phyloP scores from a whole-genome alignment of 1,140 invertebrate species.

The Odontomachus brunneus region DNA sequence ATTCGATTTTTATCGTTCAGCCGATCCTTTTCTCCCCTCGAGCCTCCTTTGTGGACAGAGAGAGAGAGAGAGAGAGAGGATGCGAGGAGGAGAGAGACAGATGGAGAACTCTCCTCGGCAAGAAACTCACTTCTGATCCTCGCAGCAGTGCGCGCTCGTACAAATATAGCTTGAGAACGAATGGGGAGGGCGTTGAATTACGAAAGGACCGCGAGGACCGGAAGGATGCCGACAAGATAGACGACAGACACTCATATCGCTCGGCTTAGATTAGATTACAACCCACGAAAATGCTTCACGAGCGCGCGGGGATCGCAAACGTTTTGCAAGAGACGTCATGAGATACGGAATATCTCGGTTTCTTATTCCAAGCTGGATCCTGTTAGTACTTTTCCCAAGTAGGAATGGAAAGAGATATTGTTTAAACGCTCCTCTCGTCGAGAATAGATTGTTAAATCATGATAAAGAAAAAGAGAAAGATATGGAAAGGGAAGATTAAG shows the following conservation, averaged over 20 bases:
- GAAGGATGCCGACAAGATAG: constrained; percentile 1
- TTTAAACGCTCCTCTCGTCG: too few relatives aligned
- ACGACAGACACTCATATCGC: background rate
- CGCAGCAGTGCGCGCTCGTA: too few relatives aligned
- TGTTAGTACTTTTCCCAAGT: too few relatives aligned
- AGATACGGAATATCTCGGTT: background rate
- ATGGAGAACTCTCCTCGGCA: background rate
- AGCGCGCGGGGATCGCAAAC: background rate
- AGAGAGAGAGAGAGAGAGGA: too few relatives aligned
- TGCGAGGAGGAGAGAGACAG: too few relatives aligned
- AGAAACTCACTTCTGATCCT: constrained; percentile 26
- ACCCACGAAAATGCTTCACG: background rate
- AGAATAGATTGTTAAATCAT: too few relatives aligned
- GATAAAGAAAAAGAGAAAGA: too few relatives aligned
- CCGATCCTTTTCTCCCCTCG: background rate
- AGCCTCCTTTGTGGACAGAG: background rate
- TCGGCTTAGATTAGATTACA: constrained; percentile 13
- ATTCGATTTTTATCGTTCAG: background rate
- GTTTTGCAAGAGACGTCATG: background rate
- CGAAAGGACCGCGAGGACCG: too few relatives aligned
- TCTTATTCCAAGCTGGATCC: background rate
- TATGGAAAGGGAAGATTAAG: background rate
- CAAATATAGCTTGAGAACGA: constrained; percentile 34
- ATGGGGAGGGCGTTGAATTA: constrained; percentile 32
- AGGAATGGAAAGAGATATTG: too few relatives aligned